Base-by-base conservation (phyloP, 2,113 vertebrate genomes). In the Petroica traversi region DNA sequence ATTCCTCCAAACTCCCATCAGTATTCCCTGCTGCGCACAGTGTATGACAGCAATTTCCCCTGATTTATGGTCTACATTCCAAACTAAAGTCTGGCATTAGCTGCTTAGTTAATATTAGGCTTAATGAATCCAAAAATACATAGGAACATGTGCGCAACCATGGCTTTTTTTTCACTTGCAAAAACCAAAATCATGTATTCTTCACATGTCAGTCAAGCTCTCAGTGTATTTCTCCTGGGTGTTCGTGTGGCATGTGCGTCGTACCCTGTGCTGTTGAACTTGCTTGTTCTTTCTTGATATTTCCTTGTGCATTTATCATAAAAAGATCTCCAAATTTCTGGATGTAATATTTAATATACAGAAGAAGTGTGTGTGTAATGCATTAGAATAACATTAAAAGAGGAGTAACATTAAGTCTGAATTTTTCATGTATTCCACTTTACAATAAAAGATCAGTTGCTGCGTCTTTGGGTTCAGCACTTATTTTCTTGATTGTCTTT, bases 241-340 rank as follows among this genome's bases (percentile, higher is more conserved):
- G 4, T 40, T 8, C 1, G 5, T 28, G 12, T 58, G 62, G n/a
- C 0, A 0, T 26, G 20, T 49, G 31, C 45, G 36, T 69, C 0
- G 0, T 45, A 59, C 14, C 25, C 33, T 14, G 31, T 43, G 73
- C 41, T 31, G 51, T 3, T 88, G 64, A 55, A 62, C 43, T 24
- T 61, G 31, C 28, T 85, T 45, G 19, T 8, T 91, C 36, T 52
- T 76, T 68, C 89, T 83, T 72, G 8, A 40, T 71, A 33, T 55
- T 18, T 46, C 40, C 26, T 20, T 64, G 26, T 57, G n/a, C 15
- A 20, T 77, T 82, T 71, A 51, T 88, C 29, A 77, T 38, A 29
- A 83, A 57, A 84, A 66, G 19, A 16, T 52, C 69, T 87, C 8
- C 40, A 51, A 41, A 76, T 69, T 71, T 46, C 33, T 90, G 38